Conservation (phyloP, 2,797 vertebrate species). For the Sarcoramphus papa region DNA sequence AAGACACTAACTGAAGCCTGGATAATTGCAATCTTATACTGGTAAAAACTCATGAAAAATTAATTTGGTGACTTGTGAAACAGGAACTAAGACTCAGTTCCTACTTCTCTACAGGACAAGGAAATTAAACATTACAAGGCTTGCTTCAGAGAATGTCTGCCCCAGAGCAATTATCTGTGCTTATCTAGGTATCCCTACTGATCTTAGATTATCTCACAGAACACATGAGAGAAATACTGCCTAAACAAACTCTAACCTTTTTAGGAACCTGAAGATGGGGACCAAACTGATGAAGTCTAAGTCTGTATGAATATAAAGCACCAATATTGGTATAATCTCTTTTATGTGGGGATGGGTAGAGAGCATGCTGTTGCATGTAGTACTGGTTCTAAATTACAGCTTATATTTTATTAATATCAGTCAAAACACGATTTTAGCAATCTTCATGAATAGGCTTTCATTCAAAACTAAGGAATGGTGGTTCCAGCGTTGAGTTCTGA, state of each 20-base stretch:
- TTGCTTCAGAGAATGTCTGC: constrained; percentile 11
- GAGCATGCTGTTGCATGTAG: not conserved
- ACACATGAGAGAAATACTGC: not conserved
- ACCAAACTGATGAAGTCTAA: not conserved
- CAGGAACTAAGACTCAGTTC: not conserved
- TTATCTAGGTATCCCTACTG: constrained; percentile 8
- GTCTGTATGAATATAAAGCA: not conserved
- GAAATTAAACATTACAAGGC: constrained; percentile 12
- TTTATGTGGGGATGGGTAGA: not conserved
- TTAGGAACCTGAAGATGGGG: not conserved
- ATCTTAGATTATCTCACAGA: constrained; percentile 28
- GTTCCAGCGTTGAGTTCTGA: not conserved
- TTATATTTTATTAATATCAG: not conserved
- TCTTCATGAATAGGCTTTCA: not conserved
- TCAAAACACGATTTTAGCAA: not conserved
- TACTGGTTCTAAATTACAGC: not conserved
- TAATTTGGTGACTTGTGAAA: not conserved
- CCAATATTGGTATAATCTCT: not conserved
- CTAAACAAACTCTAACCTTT: constrained; percentile 18
- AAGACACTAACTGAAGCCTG: not conserved
- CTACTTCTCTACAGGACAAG: not conserved
- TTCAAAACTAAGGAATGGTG: not conserved
- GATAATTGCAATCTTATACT: not conserved
- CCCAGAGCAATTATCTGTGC: constrained; percentile 32
- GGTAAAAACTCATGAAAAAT: not conserved